phyloP scores from a whole-genome alignment of 2,113 vertebrate species.

The Crotophaga sulcirostris region DNA sequence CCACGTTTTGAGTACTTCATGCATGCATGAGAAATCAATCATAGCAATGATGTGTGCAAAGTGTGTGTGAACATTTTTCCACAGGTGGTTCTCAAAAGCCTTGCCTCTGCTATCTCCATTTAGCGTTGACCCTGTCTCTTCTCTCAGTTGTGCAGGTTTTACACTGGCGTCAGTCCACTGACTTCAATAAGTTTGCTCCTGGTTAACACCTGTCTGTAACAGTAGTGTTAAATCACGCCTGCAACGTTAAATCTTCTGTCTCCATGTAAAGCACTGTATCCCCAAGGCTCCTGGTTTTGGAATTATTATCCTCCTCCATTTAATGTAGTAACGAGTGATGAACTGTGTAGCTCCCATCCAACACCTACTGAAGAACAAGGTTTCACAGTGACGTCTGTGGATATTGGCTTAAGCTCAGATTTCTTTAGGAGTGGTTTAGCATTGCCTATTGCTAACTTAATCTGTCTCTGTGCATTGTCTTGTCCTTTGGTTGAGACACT shows the following conservation, averaged over 20 bases:
- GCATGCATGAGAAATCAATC: slow-evolving; percentile 37
- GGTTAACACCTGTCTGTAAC: not conserved
- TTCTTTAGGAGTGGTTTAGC: not conserved
- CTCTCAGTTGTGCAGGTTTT: not conserved
- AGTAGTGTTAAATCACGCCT: not conserved
- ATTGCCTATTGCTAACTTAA: not conserved
- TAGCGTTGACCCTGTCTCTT: not conserved
- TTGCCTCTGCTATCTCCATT: not conserved
- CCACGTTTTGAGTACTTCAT: slow-evolving; percentile 2
- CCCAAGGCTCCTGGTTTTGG: not conserved
- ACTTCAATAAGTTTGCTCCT: not conserved
- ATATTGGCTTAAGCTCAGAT: not conserved
- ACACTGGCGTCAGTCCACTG: not conserved
- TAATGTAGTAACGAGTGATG: not conserved
- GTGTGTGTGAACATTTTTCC: slow-evolving; percentile 35
- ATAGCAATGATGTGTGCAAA: slow-evolving; percentile 27
- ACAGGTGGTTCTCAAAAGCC: not conserved
- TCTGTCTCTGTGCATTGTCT: not conserved
- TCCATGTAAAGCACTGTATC: not conserved
- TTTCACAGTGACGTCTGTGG: not conserved
- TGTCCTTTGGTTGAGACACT: not conserved
- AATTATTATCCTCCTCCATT: not conserved
- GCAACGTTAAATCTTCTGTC: not conserved
- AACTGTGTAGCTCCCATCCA: not conserved
- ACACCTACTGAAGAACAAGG: not conserved